Conservation (phyloP, 2,888 invertebrate genomes). For the Agriopis aurantiaria region DNA sequence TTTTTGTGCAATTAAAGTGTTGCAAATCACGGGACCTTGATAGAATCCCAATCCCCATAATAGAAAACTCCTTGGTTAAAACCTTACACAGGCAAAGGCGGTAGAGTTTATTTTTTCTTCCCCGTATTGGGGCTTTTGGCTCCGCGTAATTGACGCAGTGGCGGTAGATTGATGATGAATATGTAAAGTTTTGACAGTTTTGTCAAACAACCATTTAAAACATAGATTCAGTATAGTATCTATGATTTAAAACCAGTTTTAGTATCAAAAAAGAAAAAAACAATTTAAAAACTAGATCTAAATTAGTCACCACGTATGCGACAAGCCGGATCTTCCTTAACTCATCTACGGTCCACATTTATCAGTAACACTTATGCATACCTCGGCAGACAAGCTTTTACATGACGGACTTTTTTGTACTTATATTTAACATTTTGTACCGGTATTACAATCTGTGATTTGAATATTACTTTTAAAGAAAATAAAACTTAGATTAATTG, state of each 20-base stretch:
- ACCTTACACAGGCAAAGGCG: no score
- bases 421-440: constrained; percentile 18
- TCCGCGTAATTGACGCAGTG: no score
- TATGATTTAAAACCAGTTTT: no score
- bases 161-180: no score
- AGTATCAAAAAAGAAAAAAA: not conserved
- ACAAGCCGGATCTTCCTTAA: not conserved
- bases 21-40: no score
- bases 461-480: constrained; percentile 15
- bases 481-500: constrained; percentile 23
- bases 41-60: no score
- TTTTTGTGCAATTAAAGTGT: no score
- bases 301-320: not conserved
- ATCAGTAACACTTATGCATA: not conserved
- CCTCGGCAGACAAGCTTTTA: not conserved
- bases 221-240: no score
- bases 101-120: no score
- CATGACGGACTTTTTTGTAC: constrained; percentile 17
- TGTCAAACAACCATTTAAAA: not conserved
- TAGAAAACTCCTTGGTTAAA: no score
- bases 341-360: not conserved
- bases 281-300: not conserved
- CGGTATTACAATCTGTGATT: constrained; percentile 51
- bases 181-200: not conserved
- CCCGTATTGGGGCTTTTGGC: no score